phyloP scores from a whole-genome alignment of 1,140 invertebrate species.

The Leptestheria dahalacensis region DNA sequence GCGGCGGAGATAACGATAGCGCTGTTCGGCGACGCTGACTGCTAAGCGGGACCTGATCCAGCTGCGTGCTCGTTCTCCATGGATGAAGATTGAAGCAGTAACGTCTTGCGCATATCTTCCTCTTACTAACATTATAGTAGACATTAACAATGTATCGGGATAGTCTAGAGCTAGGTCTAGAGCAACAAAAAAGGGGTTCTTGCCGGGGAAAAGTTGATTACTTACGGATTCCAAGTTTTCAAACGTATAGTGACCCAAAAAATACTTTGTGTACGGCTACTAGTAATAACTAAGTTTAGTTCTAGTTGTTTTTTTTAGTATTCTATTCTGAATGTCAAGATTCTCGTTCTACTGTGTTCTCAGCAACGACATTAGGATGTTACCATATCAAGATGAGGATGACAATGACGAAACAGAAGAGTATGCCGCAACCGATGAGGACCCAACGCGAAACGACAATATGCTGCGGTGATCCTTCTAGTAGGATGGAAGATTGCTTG shows the following conservation, averaged over 20 bases:
- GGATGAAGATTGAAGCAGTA: not conserved
- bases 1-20: not conserved
- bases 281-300: too few species aligned
- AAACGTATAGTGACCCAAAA: too few species aligned
- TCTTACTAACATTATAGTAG: too few species aligned
- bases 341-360: not conserved
- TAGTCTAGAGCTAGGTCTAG: too few species aligned
- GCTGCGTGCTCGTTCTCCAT: not conserved
- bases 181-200: too few species aligned
- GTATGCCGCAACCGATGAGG: not conserved
- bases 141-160: too few species aligned
- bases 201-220: too few species aligned
- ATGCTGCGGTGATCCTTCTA: not conserved
- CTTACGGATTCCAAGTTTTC: too few species aligned
- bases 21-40: not conserved
- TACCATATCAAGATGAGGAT: not conserved
- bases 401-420: not conserved
- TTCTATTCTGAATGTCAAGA: not conserved
- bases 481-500: not conserved
- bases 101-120: too few species aligned
- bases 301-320: too few species aligned
- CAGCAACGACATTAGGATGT: not conserved
- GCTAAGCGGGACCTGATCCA: not conserved
- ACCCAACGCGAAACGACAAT: not conserved
- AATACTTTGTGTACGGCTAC: too few species aligned